These are phyloP conservation scores for Andrena fulva DNA, from an alignment of 2,888 invertebrate species.

Conservation along the genomic window DNA sequence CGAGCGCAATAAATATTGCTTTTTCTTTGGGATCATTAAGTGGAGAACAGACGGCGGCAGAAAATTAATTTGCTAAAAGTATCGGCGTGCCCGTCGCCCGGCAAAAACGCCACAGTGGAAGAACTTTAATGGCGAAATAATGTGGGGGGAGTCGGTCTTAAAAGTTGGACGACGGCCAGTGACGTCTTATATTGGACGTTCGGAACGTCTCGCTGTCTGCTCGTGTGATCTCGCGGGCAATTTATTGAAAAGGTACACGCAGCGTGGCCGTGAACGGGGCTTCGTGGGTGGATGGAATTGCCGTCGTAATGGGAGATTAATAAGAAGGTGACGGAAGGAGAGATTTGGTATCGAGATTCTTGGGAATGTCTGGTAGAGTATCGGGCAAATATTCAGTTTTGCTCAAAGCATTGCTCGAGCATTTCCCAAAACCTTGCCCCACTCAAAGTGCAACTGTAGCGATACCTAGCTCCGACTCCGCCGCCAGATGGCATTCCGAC, in stretches of 20 bases:
- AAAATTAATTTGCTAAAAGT: constrained; percentile 79
- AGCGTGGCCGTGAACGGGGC: too few species aligned
- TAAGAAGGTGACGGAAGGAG: too few species aligned
- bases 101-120: constrained; percentile 60
- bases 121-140: constrained; percentile 78
- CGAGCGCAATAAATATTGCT: constrained; percentile 73
- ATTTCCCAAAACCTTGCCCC: too few species aligned
- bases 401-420: too few species aligned
- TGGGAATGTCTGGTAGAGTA: too few species aligned
- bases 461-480: too few species aligned
- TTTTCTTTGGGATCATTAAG: constrained; percentile 75
- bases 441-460: too few species aligned
- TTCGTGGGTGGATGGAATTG: too few species aligned
- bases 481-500: too few species aligned
- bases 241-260: constrained; percentile 21
- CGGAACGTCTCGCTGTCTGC: constrained; percentile 34
- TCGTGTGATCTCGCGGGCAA: constrained; percentile 2
- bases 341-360: too few species aligned
- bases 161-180: constrained; percentile 75
- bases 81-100: constrained; percentile 61
- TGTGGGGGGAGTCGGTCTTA: constrained; percentile 63
- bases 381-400: too few species aligned
- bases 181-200: constrained; percentile 64
- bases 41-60: constrained; percentile 73
- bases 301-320: too few species aligned